Evolutionary conservation across 1,140 invertebrate genomes (phyloP).

Genomic region (Drosophila grimshawi): DNA sequence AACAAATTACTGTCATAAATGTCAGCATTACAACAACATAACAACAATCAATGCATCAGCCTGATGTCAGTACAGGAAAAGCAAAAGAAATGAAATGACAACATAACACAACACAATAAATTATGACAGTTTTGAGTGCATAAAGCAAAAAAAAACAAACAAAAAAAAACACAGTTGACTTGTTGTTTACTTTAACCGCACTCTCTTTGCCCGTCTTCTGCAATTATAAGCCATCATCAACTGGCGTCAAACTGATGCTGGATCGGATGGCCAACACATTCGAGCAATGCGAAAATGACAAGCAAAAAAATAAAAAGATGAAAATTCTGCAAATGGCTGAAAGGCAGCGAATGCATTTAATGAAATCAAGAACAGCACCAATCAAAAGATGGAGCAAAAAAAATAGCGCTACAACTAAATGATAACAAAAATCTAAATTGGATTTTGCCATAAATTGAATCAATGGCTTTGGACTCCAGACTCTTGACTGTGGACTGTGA

Average conservation of each 20-base stretch:
- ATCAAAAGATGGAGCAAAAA: constrained; percentile 40
- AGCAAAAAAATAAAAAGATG: constrained; percentile 19
- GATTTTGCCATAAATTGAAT: constrained; percentile 78
- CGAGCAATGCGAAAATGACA: constrained; percentile 63
- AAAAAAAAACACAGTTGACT: constrained; percentile 23
- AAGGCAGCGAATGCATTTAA: constrained; percentile 65
- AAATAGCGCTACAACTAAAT: constrained; percentile 72
- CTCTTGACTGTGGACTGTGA: not conserved
- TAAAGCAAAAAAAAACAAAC: constrained; percentile 48
- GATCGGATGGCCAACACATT: constrained; percentile 54
- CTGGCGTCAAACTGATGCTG: constrained; percentile 44
- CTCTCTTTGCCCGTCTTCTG: constrained; percentile 13
- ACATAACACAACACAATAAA: constrained; percentile 51
- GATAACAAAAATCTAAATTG: constrained; percentile 82
- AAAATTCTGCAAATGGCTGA: constrained; percentile 57
- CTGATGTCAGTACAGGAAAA: constrained; percentile 59
- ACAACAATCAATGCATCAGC: constrained; percentile 81
- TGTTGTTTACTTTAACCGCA: constrained; percentile 14
- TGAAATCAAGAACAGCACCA: constrained; percentile 67
- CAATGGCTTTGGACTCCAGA: constrained; percentile 30
- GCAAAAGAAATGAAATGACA: constrained; percentile 31
- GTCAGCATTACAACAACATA: constrained; percentile 80
- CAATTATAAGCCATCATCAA: constrained; percentile 58
- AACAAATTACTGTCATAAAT: constrained; percentile 82
- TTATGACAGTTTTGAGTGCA: constrained; percentile 78